Evolutionary conservation across 2,888 invertebrate genomes (phyloP), one percentile per base, ranked within the genome.

Genomic region (Drosophila cracens): DNA sequence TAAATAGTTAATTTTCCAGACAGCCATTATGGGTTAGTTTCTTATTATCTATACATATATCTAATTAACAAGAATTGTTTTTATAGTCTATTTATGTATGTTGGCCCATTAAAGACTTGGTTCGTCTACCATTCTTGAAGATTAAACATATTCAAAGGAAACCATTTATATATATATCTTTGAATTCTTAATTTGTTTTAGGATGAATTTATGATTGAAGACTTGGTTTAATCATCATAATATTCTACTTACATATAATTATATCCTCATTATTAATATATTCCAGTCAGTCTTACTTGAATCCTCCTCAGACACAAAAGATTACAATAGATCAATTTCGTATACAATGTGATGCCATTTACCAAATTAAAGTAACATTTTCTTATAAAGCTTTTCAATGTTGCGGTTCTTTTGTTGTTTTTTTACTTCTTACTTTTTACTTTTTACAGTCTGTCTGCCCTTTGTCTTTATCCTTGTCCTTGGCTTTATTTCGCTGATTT

Each of bases 401-500:
- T 56, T 40, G n/a, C 4, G 13, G 13, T 4, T 40, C 2, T 56
- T 31, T n/a, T 38, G 11, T 51, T 27, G 25, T 63, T 36, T 2
- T 25, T n/a, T 31, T 46, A 33, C 57, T 38, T 21, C 11, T 38
- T 18, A 4, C 18, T 25, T 46, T 46, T 0, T 11, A 10, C 33
- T 33, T 10, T 46, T 25, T 16, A 16, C 46, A 25, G 53, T 34
- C 10, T 36, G 34, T 56, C 56, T 54, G 29, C 2, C 40, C 8
- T 21, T 16, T 59, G 27, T 57, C 51, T 36, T 64, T 36, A 56
- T 70, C 43, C 21, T 21, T 53, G 48, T 51, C 76, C 51, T 57
- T 68, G 51, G 65, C 40, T 40, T 18, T 25, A 56, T 54, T 56
- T 64, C 57, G 63, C 81, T 80, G 76, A 70, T 48, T 80, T 79